Percentiles rank a stretch among this genome's conserved stretches.
Conservation (phyloP, 2,113 vertebrate species). For the Sterrhoptilus dennistouni region DNA sequence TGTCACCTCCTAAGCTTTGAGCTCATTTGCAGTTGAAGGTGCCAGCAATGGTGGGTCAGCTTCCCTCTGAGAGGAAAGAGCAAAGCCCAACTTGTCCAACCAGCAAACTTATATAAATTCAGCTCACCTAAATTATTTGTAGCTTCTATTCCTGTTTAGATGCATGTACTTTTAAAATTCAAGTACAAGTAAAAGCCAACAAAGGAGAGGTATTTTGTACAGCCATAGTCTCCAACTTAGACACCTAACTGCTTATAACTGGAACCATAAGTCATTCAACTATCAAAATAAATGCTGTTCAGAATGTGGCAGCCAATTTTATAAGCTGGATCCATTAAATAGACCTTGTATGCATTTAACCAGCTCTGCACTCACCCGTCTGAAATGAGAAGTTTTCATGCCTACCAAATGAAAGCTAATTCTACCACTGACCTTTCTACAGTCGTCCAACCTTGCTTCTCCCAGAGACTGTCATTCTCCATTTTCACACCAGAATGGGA, state of each 20-base stretch:
- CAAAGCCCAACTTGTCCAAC: neutral
- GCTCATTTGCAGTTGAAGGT: neutral
- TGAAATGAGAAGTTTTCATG: neutral
- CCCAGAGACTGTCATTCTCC: neutral
- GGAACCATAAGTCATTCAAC: neutral
- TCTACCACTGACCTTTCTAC: neutral
- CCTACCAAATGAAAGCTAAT: neutral
- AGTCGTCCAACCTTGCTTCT: neutral
- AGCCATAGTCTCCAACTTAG: neutral
- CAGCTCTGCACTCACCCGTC: neutral
- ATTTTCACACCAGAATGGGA: neutral
- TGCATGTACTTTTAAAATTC: neutral
- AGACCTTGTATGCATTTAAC: neutral
- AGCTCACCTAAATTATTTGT: neutral
- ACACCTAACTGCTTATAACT: slow-evolving; percentile 5
- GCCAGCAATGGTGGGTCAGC: neutral
- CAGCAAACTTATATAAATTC: neutral
- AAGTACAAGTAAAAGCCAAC: neutral
- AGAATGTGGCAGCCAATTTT: slow-evolving; percentile 13
- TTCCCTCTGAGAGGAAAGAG: neutral
- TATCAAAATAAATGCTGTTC: slow-evolving; percentile 1
- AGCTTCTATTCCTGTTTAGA: neutral
- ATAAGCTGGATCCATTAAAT: neutral
- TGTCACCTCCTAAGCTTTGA: neutral
- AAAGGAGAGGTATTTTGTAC: neutral